Conservation (phyloP, 2,113 vertebrate genomes). For the Willisornis vidua region DNA sequence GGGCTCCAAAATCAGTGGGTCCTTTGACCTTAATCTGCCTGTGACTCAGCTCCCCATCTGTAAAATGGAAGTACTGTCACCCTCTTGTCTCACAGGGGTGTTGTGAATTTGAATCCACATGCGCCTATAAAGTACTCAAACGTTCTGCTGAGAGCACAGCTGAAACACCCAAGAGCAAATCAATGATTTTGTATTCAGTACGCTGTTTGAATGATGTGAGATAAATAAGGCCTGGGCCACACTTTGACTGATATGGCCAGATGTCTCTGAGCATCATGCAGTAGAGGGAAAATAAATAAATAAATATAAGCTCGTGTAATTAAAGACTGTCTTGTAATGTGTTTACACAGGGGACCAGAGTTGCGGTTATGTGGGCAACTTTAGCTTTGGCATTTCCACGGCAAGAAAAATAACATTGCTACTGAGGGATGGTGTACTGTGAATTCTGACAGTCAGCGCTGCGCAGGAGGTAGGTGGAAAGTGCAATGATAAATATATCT, state of each 20-base stretch:
- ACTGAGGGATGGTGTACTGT: not conserved
- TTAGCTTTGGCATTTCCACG: constrained; percentile 18
- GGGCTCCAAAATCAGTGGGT: constrained; percentile 23
- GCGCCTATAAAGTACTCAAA: not conserved
- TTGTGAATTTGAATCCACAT: not conserved
- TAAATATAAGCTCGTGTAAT: constrained; percentile 1
- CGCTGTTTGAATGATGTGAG: not conserved
- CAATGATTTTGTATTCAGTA: constrained; percentile 34
- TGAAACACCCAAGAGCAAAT: not conserved
- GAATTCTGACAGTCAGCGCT: constrained; percentile 35
- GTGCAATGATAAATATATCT: constrained; percentile 39
- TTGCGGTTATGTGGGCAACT: constrained; percentile 34
- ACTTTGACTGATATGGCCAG: not conserved
- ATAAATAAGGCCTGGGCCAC: constrained; percentile 31
- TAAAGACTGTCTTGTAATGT: constrained; percentile 52
- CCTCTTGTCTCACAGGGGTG: not conserved
- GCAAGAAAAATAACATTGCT: constrained; percentile 52
- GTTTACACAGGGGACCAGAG: constrained; percentile 22
- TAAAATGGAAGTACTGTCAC: constrained; percentile 19
- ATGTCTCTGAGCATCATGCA: constrained; percentile 20
- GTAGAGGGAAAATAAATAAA: not conserved
- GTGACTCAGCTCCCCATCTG: constrained; percentile 38
- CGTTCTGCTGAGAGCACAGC: not conserved
- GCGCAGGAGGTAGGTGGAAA: constrained; percentile 35
- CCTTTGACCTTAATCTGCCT: constrained; percentile 54